These are phyloP conservation scores for Drosophila yakuba DNA, from an alignment of 1,140 invertebrate species.

Conservation along the genomic window DNA sequence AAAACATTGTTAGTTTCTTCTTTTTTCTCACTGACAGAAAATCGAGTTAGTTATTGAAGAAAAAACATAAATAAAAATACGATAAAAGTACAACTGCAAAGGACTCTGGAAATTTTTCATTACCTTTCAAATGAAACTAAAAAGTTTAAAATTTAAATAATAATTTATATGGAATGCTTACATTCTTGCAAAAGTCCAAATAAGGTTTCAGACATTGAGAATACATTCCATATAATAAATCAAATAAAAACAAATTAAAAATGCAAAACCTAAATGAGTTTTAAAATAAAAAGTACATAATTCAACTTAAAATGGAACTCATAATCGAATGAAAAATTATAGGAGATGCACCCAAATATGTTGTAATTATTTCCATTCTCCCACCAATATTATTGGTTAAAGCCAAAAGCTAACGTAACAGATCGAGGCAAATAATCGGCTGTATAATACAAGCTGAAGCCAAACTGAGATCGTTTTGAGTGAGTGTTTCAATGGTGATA, in stretches of 20 bases:
- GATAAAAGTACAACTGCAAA: conserved; percentile 81
- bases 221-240: conserved; percentile 19
- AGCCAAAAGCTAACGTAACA: conserved; percentile 63
- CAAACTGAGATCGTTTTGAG: conserved; percentile 26
- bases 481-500: conserved; percentile 37
- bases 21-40: conserved; percentile 39
- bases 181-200: conserved; percentile 21
- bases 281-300: conserved; percentile 71
- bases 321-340: conserved; percentile 84
- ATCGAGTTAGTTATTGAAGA: conserved; percentile 56
- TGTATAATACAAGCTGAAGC: conserved; percentile 74
- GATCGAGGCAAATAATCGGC: conserved; percentile 69
- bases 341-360: conserved; percentile 84
- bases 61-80: conserved; percentile 68
- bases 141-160: conserved; percentile 33
- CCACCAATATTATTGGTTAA: conserved; percentile 46
- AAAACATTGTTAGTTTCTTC: conserved; percentile 46
- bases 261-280: conserved; percentile 27
- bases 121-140: conserved; percentile 60
- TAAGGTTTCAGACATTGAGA: conserved; percentile 19
- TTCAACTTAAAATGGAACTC: conserved; percentile 59
- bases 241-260: conserved; percentile 45
- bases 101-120: conserved; percentile 84
- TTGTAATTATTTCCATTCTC: conserved; percentile 85
- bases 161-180: conserved; percentile 9